Percentiles rank a stretch among this genome's conserved stretches.
Evolutionary conservation across 1,140 invertebrate genomes (phyloP).

Genomic region (Centruroides vittatus): DNA sequence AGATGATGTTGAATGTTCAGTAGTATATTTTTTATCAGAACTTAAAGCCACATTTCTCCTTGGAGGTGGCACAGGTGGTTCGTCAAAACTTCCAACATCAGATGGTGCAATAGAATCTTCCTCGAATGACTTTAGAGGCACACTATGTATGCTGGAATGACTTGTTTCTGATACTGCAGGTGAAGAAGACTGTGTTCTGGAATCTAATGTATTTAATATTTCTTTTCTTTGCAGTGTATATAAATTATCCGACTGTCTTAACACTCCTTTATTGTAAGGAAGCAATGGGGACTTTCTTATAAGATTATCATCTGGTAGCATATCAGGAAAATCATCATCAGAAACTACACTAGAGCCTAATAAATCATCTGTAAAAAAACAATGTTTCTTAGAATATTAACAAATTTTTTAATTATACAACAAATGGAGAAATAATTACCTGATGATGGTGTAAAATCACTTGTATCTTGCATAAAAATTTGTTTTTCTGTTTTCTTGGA

Average conservation of each 20-base stretch:
- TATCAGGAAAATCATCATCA: constrained; percentile 15
- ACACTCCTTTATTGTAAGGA: background rate
- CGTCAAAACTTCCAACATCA: background rate
- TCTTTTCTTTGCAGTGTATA: background rate
- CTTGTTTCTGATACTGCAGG: constrained; percentile 12
- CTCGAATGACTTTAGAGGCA: constrained; percentile 3
- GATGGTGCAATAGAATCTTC: constrained; percentile 7
- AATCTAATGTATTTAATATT: constrained; percentile 2
- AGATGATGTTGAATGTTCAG: too few species aligned
- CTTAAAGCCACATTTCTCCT: constrained; percentile 8
- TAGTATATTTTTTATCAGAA: background rate
- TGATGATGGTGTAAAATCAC: constrained; percentile 11
- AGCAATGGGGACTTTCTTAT: constrained; percentile 6
- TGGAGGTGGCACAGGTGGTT: constrained; percentile 3
- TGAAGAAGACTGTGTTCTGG: constrained; percentile 3
- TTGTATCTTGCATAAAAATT: background rate
- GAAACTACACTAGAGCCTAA: constrained; percentile 7
- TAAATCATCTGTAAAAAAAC: constrained; percentile 6
- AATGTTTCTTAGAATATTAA: background rate
- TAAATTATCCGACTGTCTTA: background rate
- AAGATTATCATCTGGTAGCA: constrained; percentile 5
- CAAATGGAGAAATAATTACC: background rate
- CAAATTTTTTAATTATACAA: background rate
- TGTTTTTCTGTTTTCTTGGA: too few species aligned
- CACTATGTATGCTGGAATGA: constrained; percentile 1